Conservation (phyloP, 2,888 invertebrate species). For the Cosmia pyralina region DNA sequence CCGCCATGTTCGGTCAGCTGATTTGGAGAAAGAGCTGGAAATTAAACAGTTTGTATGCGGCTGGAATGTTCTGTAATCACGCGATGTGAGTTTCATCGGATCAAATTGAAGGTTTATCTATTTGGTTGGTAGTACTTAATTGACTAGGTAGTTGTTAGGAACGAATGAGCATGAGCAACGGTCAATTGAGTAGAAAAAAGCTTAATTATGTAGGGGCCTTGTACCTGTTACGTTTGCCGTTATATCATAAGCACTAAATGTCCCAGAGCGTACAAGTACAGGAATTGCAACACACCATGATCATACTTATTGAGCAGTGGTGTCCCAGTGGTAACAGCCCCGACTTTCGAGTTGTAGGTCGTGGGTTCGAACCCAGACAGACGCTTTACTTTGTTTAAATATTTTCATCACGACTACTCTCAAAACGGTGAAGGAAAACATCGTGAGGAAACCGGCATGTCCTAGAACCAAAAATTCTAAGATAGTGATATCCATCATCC, state of each 20-base stretch:
- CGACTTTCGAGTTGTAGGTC: too few species aligned
- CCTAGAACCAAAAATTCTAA: too few species aligned
- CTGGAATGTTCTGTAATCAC: constrained; percentile 1
- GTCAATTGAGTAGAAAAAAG: too few species aligned
- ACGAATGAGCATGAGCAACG: too few species aligned
- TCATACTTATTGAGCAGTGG: too few species aligned
- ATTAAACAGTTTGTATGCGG: background rate
- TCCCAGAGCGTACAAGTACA: background rate
- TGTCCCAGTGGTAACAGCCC: too few species aligned
- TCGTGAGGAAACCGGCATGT: too few species aligned
- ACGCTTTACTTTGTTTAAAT: too few species aligned
- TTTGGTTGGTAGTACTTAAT: constrained; percentile 3
- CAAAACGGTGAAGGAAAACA: too few species aligned
- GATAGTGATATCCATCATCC: too few species aligned
- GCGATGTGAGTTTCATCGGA: background rate
- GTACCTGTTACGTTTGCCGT: background rate
- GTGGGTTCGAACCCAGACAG: too few species aligned
- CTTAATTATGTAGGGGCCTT: background rate
- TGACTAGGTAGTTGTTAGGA: background rate
- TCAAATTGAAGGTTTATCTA: background rate
- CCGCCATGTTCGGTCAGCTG: constrained; percentile 31
- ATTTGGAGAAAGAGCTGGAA: constrained; percentile 21
- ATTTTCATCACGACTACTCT: too few species aligned
- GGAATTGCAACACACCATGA: background rate
- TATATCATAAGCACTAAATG: background rate